A percentile compares a stretch with the other conserved stretches of the same genome.
phyloP scores from a whole-genome alignment of 2,888 invertebrate species.

The Gryllus longicercus region DNA sequence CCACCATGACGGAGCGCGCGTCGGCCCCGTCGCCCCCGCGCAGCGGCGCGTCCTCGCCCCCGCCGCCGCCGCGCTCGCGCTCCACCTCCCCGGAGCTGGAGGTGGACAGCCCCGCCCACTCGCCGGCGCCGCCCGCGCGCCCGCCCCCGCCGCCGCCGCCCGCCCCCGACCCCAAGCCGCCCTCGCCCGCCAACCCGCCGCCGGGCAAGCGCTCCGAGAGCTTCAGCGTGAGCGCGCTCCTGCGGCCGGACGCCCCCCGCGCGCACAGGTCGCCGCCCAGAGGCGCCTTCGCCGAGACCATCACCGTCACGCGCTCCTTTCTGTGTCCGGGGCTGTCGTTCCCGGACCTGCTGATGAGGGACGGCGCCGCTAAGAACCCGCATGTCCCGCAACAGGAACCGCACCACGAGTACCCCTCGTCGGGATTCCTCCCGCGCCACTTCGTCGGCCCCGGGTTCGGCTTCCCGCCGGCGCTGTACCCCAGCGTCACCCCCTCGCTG shows the following conservation, averaged over 20 bases:
- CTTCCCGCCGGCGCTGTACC: conserved; percentile 36
- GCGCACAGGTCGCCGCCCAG: conserved; percentile 69
- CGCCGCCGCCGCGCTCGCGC: conserved; percentile 47
- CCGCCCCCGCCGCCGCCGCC: conserved; percentile 41
- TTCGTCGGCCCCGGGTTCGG: conserved; percentile 47
- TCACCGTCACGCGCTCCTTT: conserved; percentile 57
- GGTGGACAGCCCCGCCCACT: conserved; percentile 66
- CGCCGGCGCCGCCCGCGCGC: conserved; percentile 51
- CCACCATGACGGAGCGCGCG: conserved; percentile 52
- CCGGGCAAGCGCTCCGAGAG: conserved; percentile 70
- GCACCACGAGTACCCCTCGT: conserved; percentile 24
- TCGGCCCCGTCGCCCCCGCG: conserved; percentile 42
- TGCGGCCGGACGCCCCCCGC: conserved; percentile 74
- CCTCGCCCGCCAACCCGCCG: conserved; percentile 31
- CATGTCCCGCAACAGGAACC: conserved; percentile 45
- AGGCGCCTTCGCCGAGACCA: conserved; percentile 54
- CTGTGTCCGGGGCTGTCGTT: conserved; percentile 61
- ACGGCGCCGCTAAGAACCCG: conserved; percentile 39
- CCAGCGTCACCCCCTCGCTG: conserved; percentile 33
- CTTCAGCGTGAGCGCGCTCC: conserved; percentile 77
- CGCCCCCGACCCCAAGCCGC: conserved; percentile 58
- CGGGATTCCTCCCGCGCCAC: conserved; percentile 46
- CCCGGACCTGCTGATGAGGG: conserved; percentile 52
- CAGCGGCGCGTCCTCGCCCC: conserved; percentile 32
- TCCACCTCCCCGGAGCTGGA: conserved; percentile 67